These are phyloP conservation scores for Pseudeuparius sepicola DNA, from an alignment of 2,888 invertebrate genomes.

Conservation along the genomic window DNA sequence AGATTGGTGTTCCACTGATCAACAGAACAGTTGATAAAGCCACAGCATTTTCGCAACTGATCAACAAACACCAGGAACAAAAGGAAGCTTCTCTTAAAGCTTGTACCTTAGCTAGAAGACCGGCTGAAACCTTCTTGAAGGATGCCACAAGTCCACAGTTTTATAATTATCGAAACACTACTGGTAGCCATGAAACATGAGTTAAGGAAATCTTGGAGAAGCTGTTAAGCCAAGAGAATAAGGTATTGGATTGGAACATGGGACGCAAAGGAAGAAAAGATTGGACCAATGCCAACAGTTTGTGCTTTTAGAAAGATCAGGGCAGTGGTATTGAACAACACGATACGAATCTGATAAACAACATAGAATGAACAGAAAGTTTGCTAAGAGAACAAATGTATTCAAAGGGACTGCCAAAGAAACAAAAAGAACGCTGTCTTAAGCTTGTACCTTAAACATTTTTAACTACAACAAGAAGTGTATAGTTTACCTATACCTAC, in stretches of 20 bases:
- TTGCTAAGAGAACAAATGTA: constrained; percentile 76
- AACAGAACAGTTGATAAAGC: constrained; percentile 37
- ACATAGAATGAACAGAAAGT: constrained; percentile 67
- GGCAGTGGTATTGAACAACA: constrained; percentile 29
- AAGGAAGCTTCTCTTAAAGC: constrained; percentile 96
- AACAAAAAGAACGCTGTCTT: too few relatives aligned
- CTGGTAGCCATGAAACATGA: constrained; percentile 55
- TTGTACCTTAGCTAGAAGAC: constrained; percentile 89
- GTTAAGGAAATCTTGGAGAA: constrained; percentile 83
- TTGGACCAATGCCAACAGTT: constrained; percentile 97
- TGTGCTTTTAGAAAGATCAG: constrained; percentile 80
- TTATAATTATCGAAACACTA: constrained; percentile 58
- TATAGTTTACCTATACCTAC: too few relatives aligned
- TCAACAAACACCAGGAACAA: constrained; percentile 94
- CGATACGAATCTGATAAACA: constrained; percentile 56
- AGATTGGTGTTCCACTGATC: constrained; percentile 74
- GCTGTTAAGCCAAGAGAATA: constrained; percentile 86
- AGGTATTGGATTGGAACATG: constrained; percentile 77
- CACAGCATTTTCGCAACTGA: constrained; percentile 67
- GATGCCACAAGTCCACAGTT: constrained; percentile 91
- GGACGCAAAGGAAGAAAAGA: constrained; percentile 93
- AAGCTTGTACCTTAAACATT: too few relatives aligned
- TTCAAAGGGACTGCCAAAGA: constrained; percentile 90
- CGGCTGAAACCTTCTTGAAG: constrained; percentile 94
- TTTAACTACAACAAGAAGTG: too few relatives aligned